phyloP scores from a whole-genome alignment of 2,888 invertebrate genomes.

The Cyclophora punctaria region DNA sequence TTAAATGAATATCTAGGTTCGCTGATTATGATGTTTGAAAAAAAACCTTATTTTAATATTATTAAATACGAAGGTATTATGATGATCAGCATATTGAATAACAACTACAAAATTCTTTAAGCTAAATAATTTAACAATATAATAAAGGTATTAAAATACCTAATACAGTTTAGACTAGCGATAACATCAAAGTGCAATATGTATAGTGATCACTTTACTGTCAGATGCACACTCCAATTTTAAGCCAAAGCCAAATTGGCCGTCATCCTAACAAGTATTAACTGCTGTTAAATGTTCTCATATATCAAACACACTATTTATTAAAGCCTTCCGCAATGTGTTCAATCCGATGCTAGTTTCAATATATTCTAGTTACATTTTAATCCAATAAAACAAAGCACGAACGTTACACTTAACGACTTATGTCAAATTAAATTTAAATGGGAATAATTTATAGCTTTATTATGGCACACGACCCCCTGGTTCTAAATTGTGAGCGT shows the following conservation, averaged over 20 bases:
- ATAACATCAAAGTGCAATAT: too few species aligned
- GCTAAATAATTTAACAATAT: too few species aligned
- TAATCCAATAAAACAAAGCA: slow-evolving; percentile 61
- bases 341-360: slow-evolving; percentile 15
- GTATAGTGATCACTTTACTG: too few species aligned
- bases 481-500: slow-evolving; percentile 57
- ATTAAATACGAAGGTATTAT: too few species aligned
- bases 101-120: too few species aligned
- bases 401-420: slow-evolving; percentile 54
- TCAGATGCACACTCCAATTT: not conserved
- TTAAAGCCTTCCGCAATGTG: not conserved
- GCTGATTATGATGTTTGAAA: too few species aligned
- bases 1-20: too few species aligned
- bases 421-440: slow-evolving; percentile 72
- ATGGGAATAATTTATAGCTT: slow-evolving; percentile 71
- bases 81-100: too few species aligned
- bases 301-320: slow-evolving; percentile 2
- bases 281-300: slow-evolving; percentile 2
- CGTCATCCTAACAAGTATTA: slow-evolving; percentile 4
- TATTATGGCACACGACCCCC: slow-evolving; percentile 64
- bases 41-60: too few species aligned
- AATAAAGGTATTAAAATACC: too few species aligned
- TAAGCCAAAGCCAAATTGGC: slow-evolving; percentile 10
- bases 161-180: too few species aligned
- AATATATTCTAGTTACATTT: slow-evolving; percentile 43